phyloP scores from a whole-genome alignment of 2,797 vertebrate genomes.

The Pempheris klunzingeri region DNA sequence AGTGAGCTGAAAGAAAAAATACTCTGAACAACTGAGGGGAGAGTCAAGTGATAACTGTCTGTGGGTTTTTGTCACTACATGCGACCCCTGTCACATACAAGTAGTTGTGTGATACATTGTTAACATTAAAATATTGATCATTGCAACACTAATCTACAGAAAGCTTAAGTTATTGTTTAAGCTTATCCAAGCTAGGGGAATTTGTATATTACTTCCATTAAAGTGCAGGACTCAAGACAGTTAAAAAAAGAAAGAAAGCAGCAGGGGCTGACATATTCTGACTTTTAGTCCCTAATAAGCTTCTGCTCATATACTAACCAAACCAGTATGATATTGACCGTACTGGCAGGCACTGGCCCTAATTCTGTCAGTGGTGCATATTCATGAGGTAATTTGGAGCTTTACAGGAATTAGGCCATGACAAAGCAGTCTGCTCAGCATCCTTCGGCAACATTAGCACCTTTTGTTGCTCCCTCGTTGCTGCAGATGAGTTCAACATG shows the following conservation, averaged over 20 bases:
- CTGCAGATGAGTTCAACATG: neutral
- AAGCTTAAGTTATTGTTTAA: neutral
- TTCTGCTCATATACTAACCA: constrained; percentile 33
- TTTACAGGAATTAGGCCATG: constrained; percentile 68
- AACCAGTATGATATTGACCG: constrained; percentile 46
- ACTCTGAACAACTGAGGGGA: no score
- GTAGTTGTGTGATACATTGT: no score
- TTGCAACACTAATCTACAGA: neutral
- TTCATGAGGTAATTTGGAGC: constrained; percentile 73
- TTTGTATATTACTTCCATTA: neutral
- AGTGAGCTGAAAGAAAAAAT: neutral
- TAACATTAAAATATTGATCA: neutral
- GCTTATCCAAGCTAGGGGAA: neutral
- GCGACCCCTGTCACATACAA: no score
- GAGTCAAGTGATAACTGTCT: no score
- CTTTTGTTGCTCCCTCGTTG: constrained; percentile 16
- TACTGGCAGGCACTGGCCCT: constrained; percentile 67
- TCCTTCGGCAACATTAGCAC: constrained; percentile 44
- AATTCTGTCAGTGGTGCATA: constrained; percentile 67
- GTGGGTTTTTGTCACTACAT: no score
- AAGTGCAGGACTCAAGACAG: neutral
- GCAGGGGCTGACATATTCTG: neutral
- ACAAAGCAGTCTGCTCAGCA: constrained; percentile 66
- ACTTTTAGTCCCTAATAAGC: neutral
- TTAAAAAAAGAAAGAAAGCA: neutral